Conservation (phyloP, 2,113 vertebrate genomes). For the Pangasianodon gigas region DNA sequence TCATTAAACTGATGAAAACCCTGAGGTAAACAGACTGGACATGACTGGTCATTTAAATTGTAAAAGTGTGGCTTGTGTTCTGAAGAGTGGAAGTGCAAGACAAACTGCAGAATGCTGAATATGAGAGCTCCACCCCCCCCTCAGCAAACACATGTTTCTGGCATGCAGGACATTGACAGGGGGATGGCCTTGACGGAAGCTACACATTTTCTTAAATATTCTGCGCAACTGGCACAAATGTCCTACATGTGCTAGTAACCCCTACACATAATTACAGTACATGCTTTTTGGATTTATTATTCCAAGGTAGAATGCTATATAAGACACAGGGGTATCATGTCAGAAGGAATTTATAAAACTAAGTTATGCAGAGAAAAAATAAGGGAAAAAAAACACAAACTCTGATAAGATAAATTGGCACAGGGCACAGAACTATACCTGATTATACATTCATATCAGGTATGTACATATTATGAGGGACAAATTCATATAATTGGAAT, state of each 20-base stretch:
- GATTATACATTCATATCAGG: not conserved
- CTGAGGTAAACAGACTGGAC: not conserved
- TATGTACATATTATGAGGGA: not conserved
- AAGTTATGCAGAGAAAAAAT: not conserved
- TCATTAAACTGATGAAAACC: conserved; percentile 33
- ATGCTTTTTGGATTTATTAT: not conserved
- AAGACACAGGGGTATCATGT: not conserved
- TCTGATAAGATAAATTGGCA: not conserved
- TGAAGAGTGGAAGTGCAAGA: not conserved
- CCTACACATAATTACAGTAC: not conserved
- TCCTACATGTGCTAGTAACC: not conserved
- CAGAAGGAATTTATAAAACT: not conserved
- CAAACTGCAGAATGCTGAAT: not conserved
- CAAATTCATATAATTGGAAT: not conserved
- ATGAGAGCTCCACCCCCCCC: not conserved
- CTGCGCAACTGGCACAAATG: not conserved
- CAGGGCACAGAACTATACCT: not conserved
- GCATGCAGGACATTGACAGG: not conserved
- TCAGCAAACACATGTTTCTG: not conserved
- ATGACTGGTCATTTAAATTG: conserved; percentile 3
- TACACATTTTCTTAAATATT: not conserved
- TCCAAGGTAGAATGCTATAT: conserved; percentile 22
- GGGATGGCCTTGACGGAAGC: not conserved
- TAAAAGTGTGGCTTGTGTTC: conserved; percentile 10
- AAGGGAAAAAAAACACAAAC: not conserved